Percentiles rank a stretch among this genome's conserved stretches.
phyloP scores from a whole-genome alignment of 2,113 vertebrate species.

The Callaeas wilsoni region DNA sequence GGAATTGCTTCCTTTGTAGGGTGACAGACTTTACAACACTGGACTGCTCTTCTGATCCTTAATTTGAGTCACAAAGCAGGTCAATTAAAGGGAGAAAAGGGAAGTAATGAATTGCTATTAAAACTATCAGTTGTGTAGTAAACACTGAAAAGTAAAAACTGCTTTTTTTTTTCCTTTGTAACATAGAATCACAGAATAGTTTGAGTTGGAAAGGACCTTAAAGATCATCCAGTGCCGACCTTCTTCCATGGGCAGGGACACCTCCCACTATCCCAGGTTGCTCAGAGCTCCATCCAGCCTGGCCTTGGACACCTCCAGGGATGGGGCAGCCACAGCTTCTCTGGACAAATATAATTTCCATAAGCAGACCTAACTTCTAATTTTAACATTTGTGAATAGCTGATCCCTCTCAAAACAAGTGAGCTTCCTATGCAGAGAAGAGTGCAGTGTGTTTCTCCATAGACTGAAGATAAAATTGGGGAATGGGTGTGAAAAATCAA shows the following conservation, averaged over 20 bases:
- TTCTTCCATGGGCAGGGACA: background rate
- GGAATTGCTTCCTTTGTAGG: background rate
- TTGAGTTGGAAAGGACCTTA: background rate
- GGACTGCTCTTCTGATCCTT: background rate
- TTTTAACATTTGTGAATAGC: background rate
- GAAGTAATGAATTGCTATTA: background rate
- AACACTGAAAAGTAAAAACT: background rate
- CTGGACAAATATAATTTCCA: background rate
- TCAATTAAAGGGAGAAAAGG: background rate
- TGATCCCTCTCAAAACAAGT: background rate
- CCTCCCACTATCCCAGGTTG: fast-evolving
- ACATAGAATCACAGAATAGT: background rate
- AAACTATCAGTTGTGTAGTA: background rate
- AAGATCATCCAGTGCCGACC: background rate
- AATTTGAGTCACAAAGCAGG: background rate
- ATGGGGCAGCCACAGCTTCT: background rate
- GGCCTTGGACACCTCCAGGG: no score
- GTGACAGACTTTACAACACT: background rate
- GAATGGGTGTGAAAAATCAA: background rate
- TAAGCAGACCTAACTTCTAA: background rate
- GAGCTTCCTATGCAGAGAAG: background rate
- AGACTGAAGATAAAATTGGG: background rate
- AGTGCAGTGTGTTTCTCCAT: background rate
- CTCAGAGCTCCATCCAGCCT: background rate
- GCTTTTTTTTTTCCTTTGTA: background rate